Conservation (phyloP, 2,797 vertebrate species). For the Enteromius paludinosus region DNA sequence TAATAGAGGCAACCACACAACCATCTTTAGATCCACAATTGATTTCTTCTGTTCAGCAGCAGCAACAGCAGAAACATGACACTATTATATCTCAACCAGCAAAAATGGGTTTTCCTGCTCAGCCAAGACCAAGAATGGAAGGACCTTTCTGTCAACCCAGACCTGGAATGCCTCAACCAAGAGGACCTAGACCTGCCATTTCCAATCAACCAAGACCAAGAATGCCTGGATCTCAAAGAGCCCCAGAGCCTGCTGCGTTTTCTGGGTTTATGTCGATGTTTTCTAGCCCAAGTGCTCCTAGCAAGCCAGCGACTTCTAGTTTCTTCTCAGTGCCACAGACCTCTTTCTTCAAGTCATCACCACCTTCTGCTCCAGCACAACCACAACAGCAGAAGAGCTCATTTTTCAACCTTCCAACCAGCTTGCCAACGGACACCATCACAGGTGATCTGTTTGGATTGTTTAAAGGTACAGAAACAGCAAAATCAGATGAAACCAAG, state of each 20-base stretch:
- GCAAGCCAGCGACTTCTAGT: conserved; percentile 80
- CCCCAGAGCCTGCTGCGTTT: conserved; percentile 82
- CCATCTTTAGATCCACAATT: conserved; percentile 48
- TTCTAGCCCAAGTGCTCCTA: conserved; percentile 78
- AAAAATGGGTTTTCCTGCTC: conserved; percentile 8
- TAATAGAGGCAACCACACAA: conserved; percentile 21
- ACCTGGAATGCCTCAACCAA: conserved; percentile 48
- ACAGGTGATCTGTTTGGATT: conserved; percentile 87
- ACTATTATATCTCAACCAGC: conserved; percentile 55
- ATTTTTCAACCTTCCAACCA: conserved; percentile 85
- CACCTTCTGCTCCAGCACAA: conserved; percentile 68
- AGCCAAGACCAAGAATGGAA: conserved; percentile 39
- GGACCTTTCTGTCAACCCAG: conserved; percentile 42
- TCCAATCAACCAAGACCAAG: conserved; percentile 61
- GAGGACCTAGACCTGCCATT: conserved; percentile 39
- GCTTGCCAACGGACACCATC: conserved; percentile 80
- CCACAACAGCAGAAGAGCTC: conserved; percentile 85
- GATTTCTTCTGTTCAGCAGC: conserved; percentile 44
- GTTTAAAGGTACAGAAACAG: conserved; percentile 81
- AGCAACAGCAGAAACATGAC: conserved; percentile 60
- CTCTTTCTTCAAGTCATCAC: conserved; percentile 76
- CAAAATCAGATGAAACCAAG: conserved; percentile 68
- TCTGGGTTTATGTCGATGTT: conserved; percentile 95
- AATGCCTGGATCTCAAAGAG: conserved; percentile 73
- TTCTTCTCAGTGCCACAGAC: conserved; percentile 84